Percentiles rank a stretch among this genome's conserved stretches.
Conservation (phyloP, 2,888 invertebrate genomes). For the Drosophila mulleri region DNA sequence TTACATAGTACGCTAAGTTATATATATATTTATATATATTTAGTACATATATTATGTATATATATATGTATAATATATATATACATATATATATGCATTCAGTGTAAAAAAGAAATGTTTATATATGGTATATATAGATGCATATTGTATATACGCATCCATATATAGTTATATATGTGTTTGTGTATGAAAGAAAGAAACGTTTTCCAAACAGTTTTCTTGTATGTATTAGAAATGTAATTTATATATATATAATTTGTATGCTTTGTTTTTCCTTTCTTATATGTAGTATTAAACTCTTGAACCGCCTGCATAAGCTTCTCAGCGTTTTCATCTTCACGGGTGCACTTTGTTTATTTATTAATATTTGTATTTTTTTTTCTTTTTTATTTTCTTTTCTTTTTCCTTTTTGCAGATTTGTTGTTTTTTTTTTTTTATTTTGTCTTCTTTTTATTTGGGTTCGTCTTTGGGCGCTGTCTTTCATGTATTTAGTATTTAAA, state of each 20-base stretch:
- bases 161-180: conserved; percentile 26
- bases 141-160: conserved; percentile 33
- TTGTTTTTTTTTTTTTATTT: background rate
- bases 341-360: conserved; percentile 28
- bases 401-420: background rate
- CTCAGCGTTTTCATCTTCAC: conserved; percentile 18
- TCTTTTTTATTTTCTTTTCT: background rate
- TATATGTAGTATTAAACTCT: conserved; percentile 41
- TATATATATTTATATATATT: conserved; percentile 39
- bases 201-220: conserved; percentile 61
- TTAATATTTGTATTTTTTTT: conserved; percentile 6
- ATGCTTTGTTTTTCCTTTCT: conserved; percentile 20
- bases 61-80: conserved; percentile 22
- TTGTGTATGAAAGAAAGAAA: conserved; percentile 52
- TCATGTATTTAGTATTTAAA: conserved; percentile 38
- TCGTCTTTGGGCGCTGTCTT: conserved; percentile 25
- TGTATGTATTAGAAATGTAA: conserved; percentile 43
- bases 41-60: conserved; percentile 39
- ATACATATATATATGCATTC: conserved; percentile 43
- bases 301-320: conserved; percentile 21
- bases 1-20: conserved; percentile 61
- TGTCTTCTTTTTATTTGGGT: background rate
- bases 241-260: conserved; percentile 18
- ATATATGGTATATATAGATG: conserved; percentile 21
- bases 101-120: conserved; percentile 72